A percentile compares a stretch with the other conserved stretches of the same genome.
Evolutionary conservation across 2,888 invertebrate genomes (phyloP).

Genomic region (Cheilosia urbana): DNA sequence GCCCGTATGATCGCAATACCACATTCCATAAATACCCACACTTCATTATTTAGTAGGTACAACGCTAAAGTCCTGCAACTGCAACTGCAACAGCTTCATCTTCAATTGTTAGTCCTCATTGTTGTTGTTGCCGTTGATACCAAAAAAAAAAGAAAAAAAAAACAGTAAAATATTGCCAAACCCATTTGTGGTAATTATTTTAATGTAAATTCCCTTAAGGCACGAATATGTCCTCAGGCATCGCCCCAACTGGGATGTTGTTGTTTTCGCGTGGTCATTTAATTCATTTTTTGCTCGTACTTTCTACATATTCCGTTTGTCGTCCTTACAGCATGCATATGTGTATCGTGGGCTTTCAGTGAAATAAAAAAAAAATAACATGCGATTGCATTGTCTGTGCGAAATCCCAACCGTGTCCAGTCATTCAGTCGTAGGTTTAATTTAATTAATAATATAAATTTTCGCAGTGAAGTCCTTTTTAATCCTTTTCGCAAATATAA

Average conservation of each 20-base stretch:
- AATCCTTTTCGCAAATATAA: slow-evolving; percentile 71
- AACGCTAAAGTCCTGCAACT: slow-evolving; percentile 10
- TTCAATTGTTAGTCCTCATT: slow-evolving; percentile 4
- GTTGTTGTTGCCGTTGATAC: neutral
- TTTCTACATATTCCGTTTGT: slow-evolving; percentile 28
- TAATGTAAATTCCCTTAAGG: slow-evolving; percentile 82
- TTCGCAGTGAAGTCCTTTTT: slow-evolving; percentile 65
- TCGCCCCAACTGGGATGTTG: slow-evolving; percentile 76
- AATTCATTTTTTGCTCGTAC: slow-evolving; percentile 57
- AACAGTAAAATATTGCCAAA: slow-evolving; percentile 76
- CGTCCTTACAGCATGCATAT: slow-evolving; percentile 25
- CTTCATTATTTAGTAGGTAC: neutral
- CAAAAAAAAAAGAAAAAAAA: neutral
- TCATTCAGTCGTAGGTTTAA: slow-evolving; percentile 69
- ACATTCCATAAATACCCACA: slow-evolving; percentile 20
- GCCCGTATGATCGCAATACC: slow-evolving; percentile 19
- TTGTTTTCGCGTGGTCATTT: slow-evolving; percentile 63
- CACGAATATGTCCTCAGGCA: slow-evolving; percentile 70
- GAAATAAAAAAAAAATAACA: slow-evolving; percentile 48
- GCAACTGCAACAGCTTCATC: slow-evolving; percentile 25
- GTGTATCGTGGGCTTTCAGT: slow-evolving; percentile 22
- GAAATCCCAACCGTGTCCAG: slow-evolving; percentile 66
- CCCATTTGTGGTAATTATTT: slow-evolving; percentile 83
- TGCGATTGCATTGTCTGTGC: slow-evolving; percentile 50
- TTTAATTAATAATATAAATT: slow-evolving; percentile 75